Evolutionary conservation across 1,140 invertebrate genomes (phyloP).

Genomic region (Metopolophium dirhodum): DNA sequence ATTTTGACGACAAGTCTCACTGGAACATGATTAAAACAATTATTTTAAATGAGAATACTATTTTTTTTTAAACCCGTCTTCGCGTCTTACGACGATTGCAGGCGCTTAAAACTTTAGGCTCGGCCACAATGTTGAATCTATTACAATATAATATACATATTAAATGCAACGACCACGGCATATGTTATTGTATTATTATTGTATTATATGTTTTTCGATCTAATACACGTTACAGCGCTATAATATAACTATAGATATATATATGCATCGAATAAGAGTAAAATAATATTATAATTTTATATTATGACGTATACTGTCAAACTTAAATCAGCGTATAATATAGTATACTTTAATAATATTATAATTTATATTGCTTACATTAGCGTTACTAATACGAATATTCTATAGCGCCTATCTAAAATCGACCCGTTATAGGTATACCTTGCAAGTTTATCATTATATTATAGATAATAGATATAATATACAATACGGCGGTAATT

Average conservation of each 20-base stretch:
- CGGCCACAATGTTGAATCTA: background rate
- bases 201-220: background rate
- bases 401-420: conserved; percentile 41
- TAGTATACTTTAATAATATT: background rate
- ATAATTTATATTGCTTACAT: conserved; percentile 37
- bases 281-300: conserved; percentile 4
- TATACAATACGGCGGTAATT: conserved; percentile 6
- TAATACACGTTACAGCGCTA: background rate
- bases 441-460: background rate
- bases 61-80: background rate
- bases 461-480: conserved; percentile 25
- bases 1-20: background rate
- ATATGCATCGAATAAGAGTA: background rate
- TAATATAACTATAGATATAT: background rate
- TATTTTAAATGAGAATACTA: background rate
- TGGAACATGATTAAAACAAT: background rate
- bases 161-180: background rate
- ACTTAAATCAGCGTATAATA: background rate
- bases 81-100: background rate
- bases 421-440: background rate
- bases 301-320: conserved; percentile 13
- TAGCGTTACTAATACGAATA: conserved; percentile 33
- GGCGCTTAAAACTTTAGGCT: background rate
- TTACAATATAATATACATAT: background rate
- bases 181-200: background rate